Evolutionary conservation across 1,140 invertebrate species (phyloP).

Genomic region (Cataglyphis hispanica): DNA sequence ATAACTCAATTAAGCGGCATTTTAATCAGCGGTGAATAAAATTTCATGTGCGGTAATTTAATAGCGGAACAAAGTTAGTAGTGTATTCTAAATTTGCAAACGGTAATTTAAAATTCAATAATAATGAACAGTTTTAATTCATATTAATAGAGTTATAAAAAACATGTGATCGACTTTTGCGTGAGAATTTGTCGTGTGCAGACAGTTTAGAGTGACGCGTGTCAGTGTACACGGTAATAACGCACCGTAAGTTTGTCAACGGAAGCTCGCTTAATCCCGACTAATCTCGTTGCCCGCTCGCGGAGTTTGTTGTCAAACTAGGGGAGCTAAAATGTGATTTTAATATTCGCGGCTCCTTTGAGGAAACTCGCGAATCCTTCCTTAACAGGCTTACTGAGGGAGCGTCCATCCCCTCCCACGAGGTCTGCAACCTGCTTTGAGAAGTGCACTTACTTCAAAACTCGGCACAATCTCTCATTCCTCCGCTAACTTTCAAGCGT

Average conservation of each 20-base stretch:
- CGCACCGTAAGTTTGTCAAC: conserved; percentile 66
- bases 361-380: conserved; percentile 79
- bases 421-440: conserved; percentile 78
- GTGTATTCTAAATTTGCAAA: not conserved
- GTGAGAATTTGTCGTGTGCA: conserved; percentile 64
- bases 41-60: conserved; percentile 9
- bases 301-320: conserved; percentile 76
- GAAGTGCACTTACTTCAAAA: conserved; percentile 77
- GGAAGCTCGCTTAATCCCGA: conserved; percentile 78
- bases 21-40: conserved; percentile 21
- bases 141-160: not conserved
- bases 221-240: conserved; percentile 49
- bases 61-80: not conserved
- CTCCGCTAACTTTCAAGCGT: conserved; percentile 61
- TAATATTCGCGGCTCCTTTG: conserved; percentile 83
- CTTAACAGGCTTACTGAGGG: conserved; percentile 81
- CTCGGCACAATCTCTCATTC: conserved; percentile 79
- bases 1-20: conserved; percentile 24
- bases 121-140: not conserved
- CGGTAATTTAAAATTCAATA: not conserved
- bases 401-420: conserved; percentile 61
- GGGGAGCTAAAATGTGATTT: conserved; percentile 82
- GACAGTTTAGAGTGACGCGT: conserved; percentile 63
- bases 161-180: conserved; percentile 23
- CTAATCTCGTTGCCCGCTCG: conserved; percentile 77